Percentiles rank a stretch among this genome's conserved stretches.
These are phyloP conservation scores for Octodon degus DNA, from an alignment of 2,113 vertebrate species.

Conservation along the genomic window DNA sequence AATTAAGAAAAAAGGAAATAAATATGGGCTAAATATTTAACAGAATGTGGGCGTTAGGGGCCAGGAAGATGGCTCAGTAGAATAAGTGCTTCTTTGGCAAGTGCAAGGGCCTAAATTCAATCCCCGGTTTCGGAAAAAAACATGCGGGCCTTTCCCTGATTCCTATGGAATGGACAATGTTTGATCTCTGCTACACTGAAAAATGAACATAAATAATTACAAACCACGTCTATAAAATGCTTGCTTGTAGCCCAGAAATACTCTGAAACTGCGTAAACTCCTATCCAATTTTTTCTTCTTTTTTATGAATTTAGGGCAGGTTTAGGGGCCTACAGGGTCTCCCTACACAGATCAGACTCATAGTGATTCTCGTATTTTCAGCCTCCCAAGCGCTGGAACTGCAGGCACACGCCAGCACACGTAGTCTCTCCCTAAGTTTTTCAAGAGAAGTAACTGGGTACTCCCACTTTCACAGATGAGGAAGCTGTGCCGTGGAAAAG, in stretches of 20 bases:
- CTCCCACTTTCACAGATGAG: neutral
- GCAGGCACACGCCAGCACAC: too few species aligned
- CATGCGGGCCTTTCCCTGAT: neutral
- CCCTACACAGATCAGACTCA: too few species aligned
- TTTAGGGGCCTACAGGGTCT: too few species aligned
- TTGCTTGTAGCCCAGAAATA: neutral
- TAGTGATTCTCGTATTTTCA: too few species aligned
- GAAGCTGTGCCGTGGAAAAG: neutral
- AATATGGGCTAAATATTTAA: neutral
- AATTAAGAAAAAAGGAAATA: slow-evolving; percentile 1
- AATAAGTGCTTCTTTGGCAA: too few species aligned
- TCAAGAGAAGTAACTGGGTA: neutral
- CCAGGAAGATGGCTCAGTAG: too few species aligned
- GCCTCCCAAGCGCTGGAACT: too few species aligned
- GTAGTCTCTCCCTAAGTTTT: too few species aligned
- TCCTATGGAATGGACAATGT: neutral
- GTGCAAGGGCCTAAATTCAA: too few species aligned
- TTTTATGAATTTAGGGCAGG: too few species aligned
- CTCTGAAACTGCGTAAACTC: neutral
- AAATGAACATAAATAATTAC: neutral
- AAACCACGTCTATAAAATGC: neutral
- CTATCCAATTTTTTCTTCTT: neutral
- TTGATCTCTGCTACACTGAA: neutral
- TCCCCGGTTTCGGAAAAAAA: too few species aligned
- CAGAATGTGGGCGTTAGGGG: neutral